Percentiles rank a stretch among this genome's conserved stretches.
These are phyloP conservation scores for Nomia melanderi DNA, from an alignment of 1,140 invertebrate genomes.

Conservation along the genomic window DNA sequence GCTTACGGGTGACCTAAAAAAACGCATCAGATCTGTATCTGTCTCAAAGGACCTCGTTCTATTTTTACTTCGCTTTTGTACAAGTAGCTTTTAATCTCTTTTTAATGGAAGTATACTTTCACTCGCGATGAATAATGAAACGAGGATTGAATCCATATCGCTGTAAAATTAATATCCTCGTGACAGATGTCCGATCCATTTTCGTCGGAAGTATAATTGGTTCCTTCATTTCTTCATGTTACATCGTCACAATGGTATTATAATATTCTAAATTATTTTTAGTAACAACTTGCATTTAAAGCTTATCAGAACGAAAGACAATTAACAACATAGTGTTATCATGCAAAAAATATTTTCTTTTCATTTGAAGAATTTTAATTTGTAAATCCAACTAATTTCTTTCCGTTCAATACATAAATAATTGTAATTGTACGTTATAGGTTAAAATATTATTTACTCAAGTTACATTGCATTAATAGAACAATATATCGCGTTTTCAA, in stretches of 20 bases:
- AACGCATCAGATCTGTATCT: not conserved
- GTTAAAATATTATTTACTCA: too few relatives aligned
- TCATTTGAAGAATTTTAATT: too few relatives aligned
- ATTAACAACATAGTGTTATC: too few relatives aligned
- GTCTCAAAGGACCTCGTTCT: conserved; percentile 16
- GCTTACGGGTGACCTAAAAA: not conserved
- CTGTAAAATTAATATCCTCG: conserved; percentile 39
- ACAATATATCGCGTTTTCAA: too few relatives aligned
- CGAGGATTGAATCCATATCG: conserved; percentile 43
- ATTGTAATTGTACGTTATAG: too few relatives aligned
- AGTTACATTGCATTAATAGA: too few relatives aligned
- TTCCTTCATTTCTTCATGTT: too few relatives aligned
- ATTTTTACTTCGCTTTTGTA: conserved; percentile 24
- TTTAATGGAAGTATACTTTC: conserved; percentile 16
- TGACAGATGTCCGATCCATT: not conserved
- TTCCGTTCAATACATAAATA: too few relatives aligned
- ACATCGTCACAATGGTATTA: not conserved
- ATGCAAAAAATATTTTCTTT: too few relatives aligned
- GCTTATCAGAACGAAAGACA: too few relatives aligned
- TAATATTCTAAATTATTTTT: not conserved
- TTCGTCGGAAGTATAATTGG: not conserved
- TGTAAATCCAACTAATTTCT: too few relatives aligned
- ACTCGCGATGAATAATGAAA: conserved; percentile 51
- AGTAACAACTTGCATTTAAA: too few relatives aligned
- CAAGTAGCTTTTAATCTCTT: conserved; percentile 9